Evolutionary conservation across 2,797 vertebrate species (phyloP).

Genomic region (Oryzias dopingdopingensis): DNA sequence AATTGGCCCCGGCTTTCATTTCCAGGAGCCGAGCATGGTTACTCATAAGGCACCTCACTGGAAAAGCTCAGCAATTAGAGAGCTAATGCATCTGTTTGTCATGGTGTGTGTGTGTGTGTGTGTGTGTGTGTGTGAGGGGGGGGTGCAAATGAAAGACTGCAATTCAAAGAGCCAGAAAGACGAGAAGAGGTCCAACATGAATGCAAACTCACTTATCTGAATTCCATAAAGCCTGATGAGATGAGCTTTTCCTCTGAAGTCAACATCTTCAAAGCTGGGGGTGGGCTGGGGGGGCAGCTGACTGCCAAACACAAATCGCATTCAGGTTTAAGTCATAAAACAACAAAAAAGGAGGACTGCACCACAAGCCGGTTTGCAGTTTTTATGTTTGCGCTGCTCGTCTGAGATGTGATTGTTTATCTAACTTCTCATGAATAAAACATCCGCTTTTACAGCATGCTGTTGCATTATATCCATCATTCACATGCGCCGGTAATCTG

Average conservation of each 20-base stretch:
- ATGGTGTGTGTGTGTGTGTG: slow-evolving; percentile 39
- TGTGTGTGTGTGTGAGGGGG: slow-evolving; percentile 18
- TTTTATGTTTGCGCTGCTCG: slow-evolving; percentile 36
- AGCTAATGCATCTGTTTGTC: slow-evolving; percentile 73
- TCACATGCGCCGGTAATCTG: slow-evolving; percentile 54
- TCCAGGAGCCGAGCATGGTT: slow-evolving; percentile 64
- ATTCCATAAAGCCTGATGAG: slow-evolving; percentile 55
- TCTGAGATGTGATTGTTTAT: slow-evolving; percentile 63
- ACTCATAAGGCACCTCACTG: slow-evolving; percentile 70
- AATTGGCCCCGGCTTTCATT: slow-evolving; percentile 74
- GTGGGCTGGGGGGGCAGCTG: no score
- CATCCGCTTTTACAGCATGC: slow-evolving; percentile 55
- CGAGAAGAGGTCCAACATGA: slow-evolving; percentile 28
- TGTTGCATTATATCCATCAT: slow-evolving; percentile 70
- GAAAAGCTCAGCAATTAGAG: slow-evolving; percentile 72
- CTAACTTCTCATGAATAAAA: slow-evolving; percentile 71
- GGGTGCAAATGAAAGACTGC: slow-evolving; percentile 56
- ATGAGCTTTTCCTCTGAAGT: slow-evolving; percentile 42
- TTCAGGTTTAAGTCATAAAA: no score
- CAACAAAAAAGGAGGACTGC: no score
- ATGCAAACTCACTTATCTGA: slow-evolving; percentile 51
- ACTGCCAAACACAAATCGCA: no score
- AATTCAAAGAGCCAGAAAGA: slow-evolving; percentile 30
- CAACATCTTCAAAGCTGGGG: slow-evolving; percentile 27
- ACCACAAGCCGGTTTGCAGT: slow-evolving; percentile 15